Conservation (phyloP, 2,888 invertebrate species). For the Stegana nigrithorax region DNA sequence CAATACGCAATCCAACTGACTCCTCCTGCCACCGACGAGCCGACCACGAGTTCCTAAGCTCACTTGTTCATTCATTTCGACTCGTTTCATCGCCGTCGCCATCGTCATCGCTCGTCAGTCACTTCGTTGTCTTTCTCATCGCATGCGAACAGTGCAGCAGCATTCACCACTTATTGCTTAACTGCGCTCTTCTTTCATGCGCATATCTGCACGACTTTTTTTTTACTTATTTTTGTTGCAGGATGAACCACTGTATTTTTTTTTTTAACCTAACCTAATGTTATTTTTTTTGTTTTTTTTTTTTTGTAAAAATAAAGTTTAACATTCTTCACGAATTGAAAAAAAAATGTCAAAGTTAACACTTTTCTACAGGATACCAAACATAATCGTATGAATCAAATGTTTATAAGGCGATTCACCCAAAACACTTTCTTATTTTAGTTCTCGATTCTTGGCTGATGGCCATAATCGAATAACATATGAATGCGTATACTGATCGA, state of each 20-base stretch:
- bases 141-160: neutral
- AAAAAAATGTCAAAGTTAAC: too few species aligned
- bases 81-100: neutral
- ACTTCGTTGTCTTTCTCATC: neutral
- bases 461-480: too few species aligned
- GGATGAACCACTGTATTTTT: neutral
- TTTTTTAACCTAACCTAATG: too few species aligned
- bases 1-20: neutral
- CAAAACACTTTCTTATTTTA: too few species aligned
- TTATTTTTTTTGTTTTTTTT: neutral
- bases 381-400: too few species aligned
- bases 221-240: neutral
- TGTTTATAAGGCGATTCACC: too few species aligned
- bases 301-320: neutral
- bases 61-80: slow-evolving; percentile 3
- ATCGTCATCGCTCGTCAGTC: slow-evolving; percentile 1
- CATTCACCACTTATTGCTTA: neutral
- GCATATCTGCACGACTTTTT: neutral
- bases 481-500: too few species aligned
- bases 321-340: neutral
- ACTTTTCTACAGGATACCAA: too few species aligned
- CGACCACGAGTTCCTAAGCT: neutral
- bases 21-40: neutral
- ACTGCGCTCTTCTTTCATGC: neutral
- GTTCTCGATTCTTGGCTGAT: too few species aligned